Conservation (phyloP, 1,140 invertebrate genomes). For the Trinorchestia longiramus region DNA sequence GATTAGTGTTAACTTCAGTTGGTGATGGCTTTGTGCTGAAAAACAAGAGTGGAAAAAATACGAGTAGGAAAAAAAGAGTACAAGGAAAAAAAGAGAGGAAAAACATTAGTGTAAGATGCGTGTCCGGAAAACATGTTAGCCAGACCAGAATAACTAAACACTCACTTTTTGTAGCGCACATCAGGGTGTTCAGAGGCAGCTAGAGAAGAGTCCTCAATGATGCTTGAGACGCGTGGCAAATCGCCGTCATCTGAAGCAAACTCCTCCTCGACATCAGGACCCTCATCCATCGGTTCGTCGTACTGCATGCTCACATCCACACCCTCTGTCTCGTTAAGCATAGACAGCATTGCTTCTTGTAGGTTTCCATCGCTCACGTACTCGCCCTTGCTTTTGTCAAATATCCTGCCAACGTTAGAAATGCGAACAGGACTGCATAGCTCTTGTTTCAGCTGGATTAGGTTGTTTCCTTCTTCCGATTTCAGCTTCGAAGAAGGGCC, state of each 20-base stretch:
- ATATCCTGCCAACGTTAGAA: neutral
- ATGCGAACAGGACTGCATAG: neutral
- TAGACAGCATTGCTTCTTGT: conserved; percentile 35
- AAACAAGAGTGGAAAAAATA: neutral
- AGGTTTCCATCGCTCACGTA: neutral
- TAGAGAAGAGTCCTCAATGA: neutral
- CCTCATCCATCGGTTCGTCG: neutral
- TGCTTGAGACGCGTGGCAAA: neutral
- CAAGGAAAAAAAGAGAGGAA: neutral
- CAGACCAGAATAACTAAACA: neutral
- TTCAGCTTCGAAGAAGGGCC: neutral
- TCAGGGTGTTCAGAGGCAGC: neutral
- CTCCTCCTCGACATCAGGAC: neutral
- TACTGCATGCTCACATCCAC: neutral
- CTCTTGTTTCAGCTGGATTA: neutral
- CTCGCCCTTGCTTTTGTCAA: conserved; percentile 12
- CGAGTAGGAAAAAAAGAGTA: no score
- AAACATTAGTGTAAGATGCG: no score
- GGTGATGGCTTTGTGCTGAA: neutral
- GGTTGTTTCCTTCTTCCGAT: neutral
- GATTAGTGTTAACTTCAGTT: no score
- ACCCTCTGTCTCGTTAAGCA: neutral
- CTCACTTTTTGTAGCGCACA: conserved; percentile 27
- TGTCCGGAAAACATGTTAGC: no score
- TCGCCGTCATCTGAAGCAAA: neutral